Conservation (phyloP, 1,140 invertebrate species). For the Achroia grisella region DNA sequence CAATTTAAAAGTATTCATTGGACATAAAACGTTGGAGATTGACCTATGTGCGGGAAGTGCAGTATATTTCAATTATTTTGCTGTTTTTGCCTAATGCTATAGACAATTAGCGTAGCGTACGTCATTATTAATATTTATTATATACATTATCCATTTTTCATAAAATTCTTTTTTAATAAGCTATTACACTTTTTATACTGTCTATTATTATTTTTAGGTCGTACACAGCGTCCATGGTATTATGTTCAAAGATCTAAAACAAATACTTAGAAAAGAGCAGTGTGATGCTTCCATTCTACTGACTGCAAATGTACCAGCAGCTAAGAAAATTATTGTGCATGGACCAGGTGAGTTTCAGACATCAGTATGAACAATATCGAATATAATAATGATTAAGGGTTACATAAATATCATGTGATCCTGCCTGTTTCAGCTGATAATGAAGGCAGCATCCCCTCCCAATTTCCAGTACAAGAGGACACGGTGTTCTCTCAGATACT, state of each 20-base stretch:
- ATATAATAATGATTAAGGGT: too few species aligned
- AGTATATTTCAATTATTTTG: too few species aligned
- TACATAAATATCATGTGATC: not conserved
- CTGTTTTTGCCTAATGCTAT: too few species aligned
- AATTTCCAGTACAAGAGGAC: slow-evolving; percentile 99
- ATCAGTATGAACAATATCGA: too few species aligned
- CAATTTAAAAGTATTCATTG: too few species aligned
- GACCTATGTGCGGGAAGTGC: too few species aligned
- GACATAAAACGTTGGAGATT: too few species aligned
- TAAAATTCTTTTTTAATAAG: too few species aligned
- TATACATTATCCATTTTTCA: too few species aligned
- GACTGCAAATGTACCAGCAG: slow-evolving; percentile 98
- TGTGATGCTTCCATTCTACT: slow-evolving; percentile 98
- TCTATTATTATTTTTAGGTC: slow-evolving; percentile 75
- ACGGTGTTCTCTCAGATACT: slow-evolving; percentile 98
- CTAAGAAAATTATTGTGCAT: slow-evolving; percentile 99
- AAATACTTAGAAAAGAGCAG: slow-evolving; percentile 98
- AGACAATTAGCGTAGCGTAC: too few species aligned
- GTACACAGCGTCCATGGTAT: slow-evolving; percentile 98
- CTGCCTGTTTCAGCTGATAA: slow-evolving; percentile 79
- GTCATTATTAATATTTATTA: too few species aligned
- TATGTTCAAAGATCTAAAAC: slow-evolving; percentile 99
- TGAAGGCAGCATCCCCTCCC: slow-evolving; percentile 96
- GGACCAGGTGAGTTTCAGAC: slow-evolving; percentile 77
- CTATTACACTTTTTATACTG: not conserved